Conservation (phyloP, 2,113 vertebrate species). For the Amazona vittata region DNA sequence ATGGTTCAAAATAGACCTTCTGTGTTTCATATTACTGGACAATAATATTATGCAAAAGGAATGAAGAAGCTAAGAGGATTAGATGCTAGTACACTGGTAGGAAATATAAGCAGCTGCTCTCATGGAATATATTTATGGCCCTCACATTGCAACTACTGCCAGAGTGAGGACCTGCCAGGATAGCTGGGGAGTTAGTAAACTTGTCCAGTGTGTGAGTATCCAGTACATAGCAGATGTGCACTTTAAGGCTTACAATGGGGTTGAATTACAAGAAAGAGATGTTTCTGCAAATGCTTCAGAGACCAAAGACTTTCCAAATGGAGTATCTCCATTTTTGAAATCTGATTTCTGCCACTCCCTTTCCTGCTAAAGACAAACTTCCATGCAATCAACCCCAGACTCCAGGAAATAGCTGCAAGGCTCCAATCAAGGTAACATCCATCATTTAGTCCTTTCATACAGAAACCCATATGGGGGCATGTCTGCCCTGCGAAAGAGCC, state of each 20-base stretch:
- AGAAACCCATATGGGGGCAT: neutral
- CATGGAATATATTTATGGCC: neutral
- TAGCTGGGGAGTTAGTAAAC: neutral
- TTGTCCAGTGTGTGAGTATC: neutral
- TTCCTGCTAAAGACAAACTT: neutral
- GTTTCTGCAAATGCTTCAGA: neutral
- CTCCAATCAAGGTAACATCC: neutral
- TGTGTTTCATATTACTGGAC: neutral
- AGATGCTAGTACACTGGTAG: conserved; percentile 1
- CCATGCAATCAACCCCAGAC: neutral
- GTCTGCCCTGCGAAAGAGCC: neutral
- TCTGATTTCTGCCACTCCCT: neutral
- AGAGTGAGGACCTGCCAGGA: neutral
- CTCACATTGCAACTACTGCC: neutral
- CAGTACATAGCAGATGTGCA: neutral
- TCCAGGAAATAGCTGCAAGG: neutral
- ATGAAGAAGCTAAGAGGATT: conserved; percentile 13
- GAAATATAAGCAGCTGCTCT: conserved; percentile 7
- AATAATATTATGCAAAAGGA: conserved; percentile 6
- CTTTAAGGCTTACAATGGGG: neutral
- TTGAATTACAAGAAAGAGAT: neutral
- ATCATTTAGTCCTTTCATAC: neutral
- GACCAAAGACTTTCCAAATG: neutral
- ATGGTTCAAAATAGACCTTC: neutral
- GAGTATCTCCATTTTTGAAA: neutral